Conservation (phyloP, 2,113 vertebrate genomes). For the Fulica atra region DNA sequence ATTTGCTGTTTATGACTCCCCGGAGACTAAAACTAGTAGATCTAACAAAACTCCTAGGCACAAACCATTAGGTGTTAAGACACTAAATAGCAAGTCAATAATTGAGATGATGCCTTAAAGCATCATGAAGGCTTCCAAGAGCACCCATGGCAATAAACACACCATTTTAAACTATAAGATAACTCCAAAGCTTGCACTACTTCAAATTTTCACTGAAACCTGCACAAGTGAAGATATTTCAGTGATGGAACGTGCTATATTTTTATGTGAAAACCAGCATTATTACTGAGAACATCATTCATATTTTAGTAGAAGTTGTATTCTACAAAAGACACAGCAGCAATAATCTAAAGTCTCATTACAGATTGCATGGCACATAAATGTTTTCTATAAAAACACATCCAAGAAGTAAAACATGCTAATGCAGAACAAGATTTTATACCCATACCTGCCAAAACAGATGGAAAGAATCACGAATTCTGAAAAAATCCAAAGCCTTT, state of each 20-base stretch:
- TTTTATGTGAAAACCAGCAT: not conserved
- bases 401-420: conserved; percentile 9
- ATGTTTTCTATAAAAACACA: conserved; percentile 15
- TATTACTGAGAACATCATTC: not conserved
- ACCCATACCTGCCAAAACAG: not conserved
- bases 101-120: not conserved
- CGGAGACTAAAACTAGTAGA: not conserved
- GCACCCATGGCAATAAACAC: not conserved
- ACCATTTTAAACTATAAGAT: not conserved
- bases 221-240: not conserved
- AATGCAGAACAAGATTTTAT: conserved; percentile 8
- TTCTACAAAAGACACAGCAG: conserved; percentile 1
- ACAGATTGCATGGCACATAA: conserved; percentile 22
- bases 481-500: not conserved
- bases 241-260: not conserved
- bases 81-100: not conserved
- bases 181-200: not conserved
- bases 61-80: not conserved
- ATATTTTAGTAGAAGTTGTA: not conserved
- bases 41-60: not conserved
- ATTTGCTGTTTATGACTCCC: not conserved
- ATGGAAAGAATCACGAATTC: not conserved
- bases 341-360: conserved; percentile 19
- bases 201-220: not conserved
- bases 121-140: not conserved